phyloP scores from a whole-genome alignment of 2,113 vertebrate genomes.

The Grantiella picta region DNA sequence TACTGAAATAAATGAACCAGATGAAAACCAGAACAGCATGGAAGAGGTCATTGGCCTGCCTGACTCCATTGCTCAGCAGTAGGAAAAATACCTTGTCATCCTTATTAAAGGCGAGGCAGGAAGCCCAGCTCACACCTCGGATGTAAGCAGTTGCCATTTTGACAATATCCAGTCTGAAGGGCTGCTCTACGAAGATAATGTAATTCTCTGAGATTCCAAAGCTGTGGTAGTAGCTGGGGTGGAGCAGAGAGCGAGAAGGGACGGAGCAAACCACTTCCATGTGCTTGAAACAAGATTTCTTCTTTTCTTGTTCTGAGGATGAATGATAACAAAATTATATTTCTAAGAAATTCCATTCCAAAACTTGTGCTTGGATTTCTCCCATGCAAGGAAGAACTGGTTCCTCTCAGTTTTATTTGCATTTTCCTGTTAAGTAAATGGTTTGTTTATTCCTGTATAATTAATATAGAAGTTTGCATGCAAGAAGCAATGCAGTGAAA shows the following conservation, averaged over 20 bases:
- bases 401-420: neutral
- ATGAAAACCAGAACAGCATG: neutral
- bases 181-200: conserved; percentile 89
- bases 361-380: neutral
- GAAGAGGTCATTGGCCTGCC: neutral
- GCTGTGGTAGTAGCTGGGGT: conserved; percentile 93
- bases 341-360: neutral
- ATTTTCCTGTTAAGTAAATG: neutral
- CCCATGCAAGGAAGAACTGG: neutral
- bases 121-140: conserved; percentile 85
- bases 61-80: neutral
- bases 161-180: conserved; percentile 86
- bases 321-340: neutral
- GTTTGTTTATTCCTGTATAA: neutral
- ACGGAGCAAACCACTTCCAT: conserved; percentile 82
- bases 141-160: conserved; percentile 88
- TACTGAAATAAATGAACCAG: neutral
- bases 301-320: conserved; percentile 53
- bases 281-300: conserved; percentile 67
- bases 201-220: conserved; percentile 90
- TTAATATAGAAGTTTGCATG: neutral
- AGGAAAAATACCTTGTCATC: conserved; percentile 77
- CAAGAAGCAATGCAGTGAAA: neutral
- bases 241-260: conserved; percentile 78
- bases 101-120: conserved; percentile 79